phyloP scores from a whole-genome alignment of 2,113 vertebrate genomes.

The Rhea pennata region DNA sequence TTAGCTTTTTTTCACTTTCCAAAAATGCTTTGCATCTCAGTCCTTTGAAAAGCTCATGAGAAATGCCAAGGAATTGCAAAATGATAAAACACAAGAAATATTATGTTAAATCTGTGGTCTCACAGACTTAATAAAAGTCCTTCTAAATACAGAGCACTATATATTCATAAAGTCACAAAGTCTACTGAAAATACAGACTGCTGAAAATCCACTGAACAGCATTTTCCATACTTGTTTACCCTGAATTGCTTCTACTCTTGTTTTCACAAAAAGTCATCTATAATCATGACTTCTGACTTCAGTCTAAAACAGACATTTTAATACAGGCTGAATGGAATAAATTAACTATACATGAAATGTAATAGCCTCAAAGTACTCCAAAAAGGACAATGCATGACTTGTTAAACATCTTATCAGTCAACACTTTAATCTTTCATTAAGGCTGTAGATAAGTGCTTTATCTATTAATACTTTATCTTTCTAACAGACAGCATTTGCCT shows the following conservation, averaged over 20 bases:
- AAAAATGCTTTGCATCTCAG: background rate
- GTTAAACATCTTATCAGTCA: background rate
- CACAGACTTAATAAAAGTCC: background rate
- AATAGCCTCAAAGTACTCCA: slow-evolving; percentile 16
- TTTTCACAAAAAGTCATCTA: slow-evolving; percentile 24
- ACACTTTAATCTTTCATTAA: slow-evolving; percentile 17
- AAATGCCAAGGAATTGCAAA: background rate
- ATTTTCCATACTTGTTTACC: slow-evolving; percentile 57
- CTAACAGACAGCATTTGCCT: background rate
- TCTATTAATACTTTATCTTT: background rate
- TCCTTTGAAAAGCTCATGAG: background rate
- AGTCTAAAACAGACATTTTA: slow-evolving; percentile 57
- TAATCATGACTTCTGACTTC: slow-evolving; percentile 33
- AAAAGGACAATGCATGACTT: slow-evolving; percentile 18
- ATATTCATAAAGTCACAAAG: background rate
- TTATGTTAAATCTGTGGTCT: background rate
- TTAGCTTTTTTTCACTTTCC: background rate
- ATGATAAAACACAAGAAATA: background rate
- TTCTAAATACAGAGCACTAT: background rate
- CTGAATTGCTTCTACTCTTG: slow-evolving; percentile 42
- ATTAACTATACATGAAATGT: slow-evolving; percentile 42
- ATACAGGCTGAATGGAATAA: slow-evolving; percentile 38
- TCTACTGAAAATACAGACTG: background rate
- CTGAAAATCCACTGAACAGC: slow-evolving; percentile 13
- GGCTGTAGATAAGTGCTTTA: background rate